A percentile compares a stretch with the other conserved stretches of the same genome.
phyloP scores from a whole-genome alignment of 92 coral and sea anemone species.

The Epizoanthus ramosus region DNA sequence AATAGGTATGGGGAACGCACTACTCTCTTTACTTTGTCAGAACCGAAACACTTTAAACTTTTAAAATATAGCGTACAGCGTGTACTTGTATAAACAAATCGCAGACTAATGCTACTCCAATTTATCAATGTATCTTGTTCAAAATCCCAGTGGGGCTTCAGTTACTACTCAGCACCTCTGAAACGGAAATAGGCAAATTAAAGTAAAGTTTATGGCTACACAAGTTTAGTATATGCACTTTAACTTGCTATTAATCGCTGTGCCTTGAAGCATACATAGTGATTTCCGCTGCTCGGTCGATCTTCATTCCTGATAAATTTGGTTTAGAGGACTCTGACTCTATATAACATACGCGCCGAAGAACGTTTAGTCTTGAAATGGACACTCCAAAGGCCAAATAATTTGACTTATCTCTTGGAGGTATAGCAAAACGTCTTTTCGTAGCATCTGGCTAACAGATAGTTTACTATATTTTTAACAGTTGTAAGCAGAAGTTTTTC shows the following conservation, averaged over 20 bases:
- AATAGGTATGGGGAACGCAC: slow-evolving; percentile 80
- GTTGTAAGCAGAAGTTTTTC: slow-evolving; percentile 14
- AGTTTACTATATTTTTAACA: slow-evolving; percentile 41
- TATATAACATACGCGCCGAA: slow-evolving; percentile 76
- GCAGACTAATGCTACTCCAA: slow-evolving; percentile 20
- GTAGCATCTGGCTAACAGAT: slow-evolving; percentile 74
- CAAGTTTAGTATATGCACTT: slow-evolving; percentile 38
- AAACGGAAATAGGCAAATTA: slow-evolving; percentile 82
- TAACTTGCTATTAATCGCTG: slow-evolving; percentile 34
- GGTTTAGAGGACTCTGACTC: slow-evolving; percentile 69
- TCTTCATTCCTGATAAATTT: slow-evolving; percentile 69
- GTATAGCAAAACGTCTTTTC: slow-evolving; percentile 44
- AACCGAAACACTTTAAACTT: slow-evolving; percentile 7
- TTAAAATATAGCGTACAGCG: slow-evolving; percentile 16
- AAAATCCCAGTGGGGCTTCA: slow-evolving; percentile 36
- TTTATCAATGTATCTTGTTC: slow-evolving; percentile 20
- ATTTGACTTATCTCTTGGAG: slow-evolving; percentile 69
- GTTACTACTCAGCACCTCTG: slow-evolving; percentile 57
- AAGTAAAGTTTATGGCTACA: slow-evolving; percentile 54
- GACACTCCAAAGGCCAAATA: slow-evolving; percentile 74
- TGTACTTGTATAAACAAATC: slow-evolving; percentile 26
- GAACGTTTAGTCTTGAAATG: slow-evolving; percentile 82
- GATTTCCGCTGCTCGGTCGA: slow-evolving; percentile 65
- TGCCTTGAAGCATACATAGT: slow-evolving; percentile 55
- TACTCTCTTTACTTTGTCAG: slow-evolving; percentile 28